Base-by-base conservation (phyloP, 2,797 vertebrate species). In the Halcyon leucocephala region DNA sequence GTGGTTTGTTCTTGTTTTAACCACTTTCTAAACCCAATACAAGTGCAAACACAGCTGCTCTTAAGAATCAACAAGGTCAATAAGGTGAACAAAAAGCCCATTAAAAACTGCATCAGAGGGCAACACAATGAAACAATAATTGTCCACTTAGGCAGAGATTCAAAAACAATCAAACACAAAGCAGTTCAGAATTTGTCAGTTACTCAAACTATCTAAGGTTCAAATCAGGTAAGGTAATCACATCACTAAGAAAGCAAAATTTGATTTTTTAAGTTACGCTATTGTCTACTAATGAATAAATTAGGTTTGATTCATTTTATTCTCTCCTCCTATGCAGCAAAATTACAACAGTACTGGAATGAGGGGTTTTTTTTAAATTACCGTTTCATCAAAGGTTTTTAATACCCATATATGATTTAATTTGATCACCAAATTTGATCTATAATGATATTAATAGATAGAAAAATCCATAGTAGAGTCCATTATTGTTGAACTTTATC, bases 381-480 rank as follows among this genome's bases (percentile, higher is more conserved):
- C 64, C 64, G 35, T 88, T 95, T 96, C 84, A 95, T 96, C 83
- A 92, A 76, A 73, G 46, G 21, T 79, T 83, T 96, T 96, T 96
- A 97, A 96, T 95, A 91, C 42, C 82, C 88, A 88, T 81, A 71
- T 88, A 82, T 65, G 70, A 94, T 94, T 96, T 94, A 91, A 94
- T 97, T 93, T 81, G 90, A 93, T 89, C 49, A 17, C 67, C 55
- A 44, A 91, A 91, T 82, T 95, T 93, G 87, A 97, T 97, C 92
- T 95, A 94, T 95, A 96, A 94, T 64, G 61, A 96, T 96, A 89
- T 76, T 97, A 96, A 95, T 65, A 96, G 93, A 93, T 80, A 52
- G 48, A 91, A 95, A 96, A 96, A 95, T 94, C 95, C 96, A 97
- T 94, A 95, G 87, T 86, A 71, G 92, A 97, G 93, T 97, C 61